Conservation (phyloP, 1,140 invertebrate genomes). For the Temnothorax curvispinosus region DNA sequence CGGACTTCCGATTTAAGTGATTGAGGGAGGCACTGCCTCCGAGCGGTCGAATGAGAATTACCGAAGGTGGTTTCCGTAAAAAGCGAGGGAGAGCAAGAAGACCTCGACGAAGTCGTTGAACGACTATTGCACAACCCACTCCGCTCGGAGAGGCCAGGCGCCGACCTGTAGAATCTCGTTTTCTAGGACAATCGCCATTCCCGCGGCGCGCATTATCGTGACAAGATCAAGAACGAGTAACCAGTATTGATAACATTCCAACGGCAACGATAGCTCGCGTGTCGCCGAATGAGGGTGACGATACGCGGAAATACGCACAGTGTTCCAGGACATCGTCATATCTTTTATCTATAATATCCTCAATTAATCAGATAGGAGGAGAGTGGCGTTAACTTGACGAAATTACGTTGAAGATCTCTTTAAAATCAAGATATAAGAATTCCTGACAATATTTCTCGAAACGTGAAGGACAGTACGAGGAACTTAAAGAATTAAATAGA, state of each 20-base stretch:
- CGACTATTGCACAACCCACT: constrained; percentile 63
- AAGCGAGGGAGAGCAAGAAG: constrained; percentile 32
- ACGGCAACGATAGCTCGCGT: constrained; percentile 50
- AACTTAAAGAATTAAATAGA: background rate
- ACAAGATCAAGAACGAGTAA: constrained; percentile 70
- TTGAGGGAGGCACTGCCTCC: background rate
- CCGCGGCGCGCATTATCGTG: constrained; percentile 41
- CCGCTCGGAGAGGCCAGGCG: constrained; percentile 40
- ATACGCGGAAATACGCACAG: too few species aligned
- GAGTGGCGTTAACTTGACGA: background rate
- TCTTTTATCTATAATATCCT: background rate
- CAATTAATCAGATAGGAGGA: background rate
- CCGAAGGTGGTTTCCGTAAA: constrained; percentile 38
- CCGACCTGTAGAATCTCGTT: constrained; percentile 71
- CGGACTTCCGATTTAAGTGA: constrained; percentile 33
- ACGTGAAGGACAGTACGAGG: background rate
- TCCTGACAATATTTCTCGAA: background rate
- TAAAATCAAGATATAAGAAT: background rate
- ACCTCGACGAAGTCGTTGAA: constrained; percentile 59
- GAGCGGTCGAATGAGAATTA: constrained; percentile 11
- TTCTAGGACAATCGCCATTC: constrained; percentile 75
- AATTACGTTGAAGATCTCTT: background rate
- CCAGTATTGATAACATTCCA: constrained; percentile 67
- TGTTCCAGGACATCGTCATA: too few species aligned
- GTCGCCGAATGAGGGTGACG: background rate